A percentile compares a stretch with the other conserved stretches of the same genome.
Conservation (phyloP, 2,888 invertebrate species). For the Fragum sueziense region DNA sequence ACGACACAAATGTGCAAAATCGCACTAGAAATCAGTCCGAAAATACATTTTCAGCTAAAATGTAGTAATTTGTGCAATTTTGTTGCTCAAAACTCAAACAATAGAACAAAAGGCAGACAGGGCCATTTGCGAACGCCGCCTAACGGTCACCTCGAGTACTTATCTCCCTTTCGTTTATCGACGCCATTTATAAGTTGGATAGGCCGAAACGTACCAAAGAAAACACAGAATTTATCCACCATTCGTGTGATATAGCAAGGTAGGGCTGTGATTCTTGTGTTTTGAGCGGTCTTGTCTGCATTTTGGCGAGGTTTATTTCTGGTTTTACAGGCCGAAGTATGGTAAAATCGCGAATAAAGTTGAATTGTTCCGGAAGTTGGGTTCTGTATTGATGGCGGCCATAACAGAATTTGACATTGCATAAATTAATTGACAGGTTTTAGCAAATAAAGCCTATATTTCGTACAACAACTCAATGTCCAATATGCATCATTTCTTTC, state of each 20-base stretch:
- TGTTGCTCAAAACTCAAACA: background rate
- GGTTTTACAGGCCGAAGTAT: background rate
- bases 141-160: slow-evolving; percentile 5
- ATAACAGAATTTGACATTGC: background rate
- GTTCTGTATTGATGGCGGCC: slow-evolving; percentile 1
- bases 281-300: background rate
- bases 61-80: background rate
- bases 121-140: slow-evolving; percentile 20
- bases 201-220: background rate
- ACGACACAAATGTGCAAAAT: background rate
- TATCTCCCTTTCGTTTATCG: slow-evolving; percentile 20
- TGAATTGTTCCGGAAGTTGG: background rate
- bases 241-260: background rate
- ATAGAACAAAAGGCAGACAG: background rate
- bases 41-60: background rate
- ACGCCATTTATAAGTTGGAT: slow-evolving; percentile 21
- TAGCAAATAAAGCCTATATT: background rate
- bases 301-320: background rate
- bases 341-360: background rate
- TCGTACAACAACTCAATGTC: background rate
- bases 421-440: background rate
- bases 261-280: background rate
- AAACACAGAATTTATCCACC: background rate
- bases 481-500: background rate
- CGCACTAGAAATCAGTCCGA: background rate